Percentiles rank a stretch among this genome's conserved stretches.
Conservation (phyloP, 2,113 vertebrate genomes). For the Etheostoma spectabile region DNA sequence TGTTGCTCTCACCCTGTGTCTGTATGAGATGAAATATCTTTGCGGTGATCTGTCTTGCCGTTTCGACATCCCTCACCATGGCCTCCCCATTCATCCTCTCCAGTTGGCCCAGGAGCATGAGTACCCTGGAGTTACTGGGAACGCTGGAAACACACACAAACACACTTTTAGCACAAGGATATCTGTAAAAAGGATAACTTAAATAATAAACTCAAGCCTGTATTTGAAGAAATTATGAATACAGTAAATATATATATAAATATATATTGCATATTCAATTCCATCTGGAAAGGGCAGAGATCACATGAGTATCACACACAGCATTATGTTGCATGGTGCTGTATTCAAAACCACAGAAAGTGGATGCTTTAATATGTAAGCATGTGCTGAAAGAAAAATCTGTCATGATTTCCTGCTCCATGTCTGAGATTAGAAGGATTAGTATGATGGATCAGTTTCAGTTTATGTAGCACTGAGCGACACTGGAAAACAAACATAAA, state of each 20-base stretch:
- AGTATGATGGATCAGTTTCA: not conserved
- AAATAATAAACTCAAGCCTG: not conserved
- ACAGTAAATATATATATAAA: not conserved
- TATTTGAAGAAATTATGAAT: not conserved
- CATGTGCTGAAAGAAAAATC: not conserved
- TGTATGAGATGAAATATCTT: conserved; percentile 97
- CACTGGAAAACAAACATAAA: conserved; percentile 15
- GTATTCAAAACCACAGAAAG: not conserved
- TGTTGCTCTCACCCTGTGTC: conserved; percentile 90
- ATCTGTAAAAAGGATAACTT: not conserved
- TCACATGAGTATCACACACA: not conserved
- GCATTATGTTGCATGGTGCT: not conserved
- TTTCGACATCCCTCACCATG: conserved; percentile 83
- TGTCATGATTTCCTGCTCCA: not conserved
- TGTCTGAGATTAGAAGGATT: conserved; percentile 3
- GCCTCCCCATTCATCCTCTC: conserved; percentile 90
- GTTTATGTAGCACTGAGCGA: not conserved
- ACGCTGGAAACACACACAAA: conserved; percentile 76
- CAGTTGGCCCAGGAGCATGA: conserved; percentile 91
- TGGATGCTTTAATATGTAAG: not conserved
- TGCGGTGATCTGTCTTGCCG: conserved; percentile 89
- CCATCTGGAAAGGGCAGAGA: not conserved
- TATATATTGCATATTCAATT: not conserved
- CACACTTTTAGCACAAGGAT: conserved; percentile 7
- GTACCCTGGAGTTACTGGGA: conserved; percentile 89